Evolutionary conservation across 1,140 invertebrate species (phyloP).

Genomic region (Apocrypta bakeri): DNA sequence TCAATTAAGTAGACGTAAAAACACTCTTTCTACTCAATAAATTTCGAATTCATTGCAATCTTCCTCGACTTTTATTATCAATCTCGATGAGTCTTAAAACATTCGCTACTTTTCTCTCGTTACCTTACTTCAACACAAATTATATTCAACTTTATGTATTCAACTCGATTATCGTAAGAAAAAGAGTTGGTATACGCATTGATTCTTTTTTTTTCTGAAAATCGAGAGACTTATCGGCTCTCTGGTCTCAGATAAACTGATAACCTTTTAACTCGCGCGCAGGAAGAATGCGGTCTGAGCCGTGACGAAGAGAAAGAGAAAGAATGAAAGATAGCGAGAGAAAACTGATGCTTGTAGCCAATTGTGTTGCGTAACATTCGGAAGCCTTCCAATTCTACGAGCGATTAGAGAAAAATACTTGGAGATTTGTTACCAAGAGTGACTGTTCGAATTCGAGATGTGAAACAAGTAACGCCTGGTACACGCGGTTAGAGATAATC

Average conservation of each 20-base stretch:
- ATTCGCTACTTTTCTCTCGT: too few species aligned
- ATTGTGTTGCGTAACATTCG: constrained; percentile 4
- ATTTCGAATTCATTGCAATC: too few species aligned
- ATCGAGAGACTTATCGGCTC: not conserved
- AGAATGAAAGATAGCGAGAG: constrained; percentile 16
- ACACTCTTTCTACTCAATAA: too few species aligned
- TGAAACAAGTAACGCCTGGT: not conserved
- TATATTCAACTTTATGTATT: not conserved
- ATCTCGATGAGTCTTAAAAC: too few species aligned
- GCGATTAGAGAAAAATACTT: constrained; percentile 15
- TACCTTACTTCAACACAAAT: too few species aligned
- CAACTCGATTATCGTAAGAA: not conserved
- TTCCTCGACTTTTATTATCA: too few species aligned
- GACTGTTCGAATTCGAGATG: constrained; percentile 19
- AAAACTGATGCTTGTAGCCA: constrained; percentile 3
- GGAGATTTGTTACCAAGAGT: not conserved
- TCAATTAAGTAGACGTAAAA: too few species aligned
- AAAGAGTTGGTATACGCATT: not conserved
- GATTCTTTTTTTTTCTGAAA: not conserved
- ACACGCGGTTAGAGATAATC: too few species aligned
- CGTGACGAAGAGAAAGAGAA: not conserved
- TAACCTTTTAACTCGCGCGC: not conserved
- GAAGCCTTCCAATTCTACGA: not conserved
- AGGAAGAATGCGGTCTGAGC: not conserved
- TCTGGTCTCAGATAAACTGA: not conserved